Percentiles rank a stretch among this genome's conserved stretches.
Evolutionary conservation across 1,140 invertebrate species (phyloP).

Genomic region (Babylonia areolata): DNA sequence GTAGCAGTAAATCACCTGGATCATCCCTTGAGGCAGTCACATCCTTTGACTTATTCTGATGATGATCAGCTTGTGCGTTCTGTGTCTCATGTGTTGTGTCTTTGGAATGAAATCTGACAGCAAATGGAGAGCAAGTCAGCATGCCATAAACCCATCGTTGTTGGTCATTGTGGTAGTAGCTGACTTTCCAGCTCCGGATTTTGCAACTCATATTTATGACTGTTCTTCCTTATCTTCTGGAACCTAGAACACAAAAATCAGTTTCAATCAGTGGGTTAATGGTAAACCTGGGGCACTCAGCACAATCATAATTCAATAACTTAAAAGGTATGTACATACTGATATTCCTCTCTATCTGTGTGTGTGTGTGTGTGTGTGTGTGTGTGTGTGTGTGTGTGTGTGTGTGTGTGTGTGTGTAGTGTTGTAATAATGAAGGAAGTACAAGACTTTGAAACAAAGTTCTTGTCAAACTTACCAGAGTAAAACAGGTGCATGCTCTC

Average conservation of each 20-base stretch:
- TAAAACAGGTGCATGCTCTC: no score
- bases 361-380: not conserved
- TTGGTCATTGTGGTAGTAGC: constrained; percentile 30
- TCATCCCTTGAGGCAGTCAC: not conserved
- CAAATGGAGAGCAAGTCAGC: constrained; percentile 2
- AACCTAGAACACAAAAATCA: no score
- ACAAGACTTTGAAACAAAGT: no score
- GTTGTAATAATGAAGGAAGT: no score
- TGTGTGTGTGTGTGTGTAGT: not conserved
- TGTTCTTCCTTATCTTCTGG: no score
- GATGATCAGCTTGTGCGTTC: not conserved
- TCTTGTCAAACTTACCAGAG: no score
- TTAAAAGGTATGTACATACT: no score
- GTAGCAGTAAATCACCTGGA: not conserved
- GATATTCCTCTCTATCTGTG: no score
- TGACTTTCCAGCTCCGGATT: constrained; percentile 30
- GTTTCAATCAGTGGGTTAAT: no score
- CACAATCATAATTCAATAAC: no score
- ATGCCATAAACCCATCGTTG: constrained; percentile 6
- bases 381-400: not conserved
- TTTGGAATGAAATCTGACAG: not conserved
- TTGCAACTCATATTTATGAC: constrained; percentile 5
- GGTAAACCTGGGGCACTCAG: no score
- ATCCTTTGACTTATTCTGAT: not conserved
- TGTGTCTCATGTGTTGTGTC: not conserved